Base-by-base conservation (phyloP, 2,797 vertebrate genomes). In the Coendou prehensilis region DNA sequence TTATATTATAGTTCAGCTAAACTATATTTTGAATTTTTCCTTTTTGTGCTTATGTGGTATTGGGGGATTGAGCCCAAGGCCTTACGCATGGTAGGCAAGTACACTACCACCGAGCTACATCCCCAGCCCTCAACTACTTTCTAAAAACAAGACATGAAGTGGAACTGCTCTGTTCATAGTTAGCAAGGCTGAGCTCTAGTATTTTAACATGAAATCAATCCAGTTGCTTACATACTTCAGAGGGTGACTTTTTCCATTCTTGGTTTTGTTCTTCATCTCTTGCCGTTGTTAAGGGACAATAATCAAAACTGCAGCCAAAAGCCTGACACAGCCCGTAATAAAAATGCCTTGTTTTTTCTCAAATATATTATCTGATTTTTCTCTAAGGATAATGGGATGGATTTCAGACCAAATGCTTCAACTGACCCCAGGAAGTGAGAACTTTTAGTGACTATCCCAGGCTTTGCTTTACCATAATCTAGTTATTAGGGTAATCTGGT, bases 361-460 rank as follows among this genome's bases (percentile, higher is more conserved):
- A 96, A 84, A 63, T 92, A 50, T 67, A 86, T 96, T 81, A 81
- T 63, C 4, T 96, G 57, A 95, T 56, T 76, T 84, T 90, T n/a
- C 92, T 96, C 50, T 96, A 92, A 96, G 80, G 86, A 26, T 61
- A 83, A 87, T 50, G 69, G 1, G 9, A 28, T 50, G 33, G 18
- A 78, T 97, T 96, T 91, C 33, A 95, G 88, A 91, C 37, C 11
- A 52, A 96, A 78, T 54, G 26, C 79, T 92, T 93, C 93, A 96
- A 63, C 26, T 59, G 91, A 52, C 92, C 80, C 57, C 8, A 80
- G 61, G 37, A 63, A 92, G 15, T 37, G 9, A 87, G 86, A 67
- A 10, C n/a, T 91, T 50, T 94, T 6, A 67, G 92, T 91, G 64
- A 52, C 63, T 33, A 63, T 80, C 33, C 86, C 14, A 45, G 0